Evolutionary conservation across 2,113 vertebrate genomes (phyloP).

Genomic region (Thunnus thynnus): DNA sequence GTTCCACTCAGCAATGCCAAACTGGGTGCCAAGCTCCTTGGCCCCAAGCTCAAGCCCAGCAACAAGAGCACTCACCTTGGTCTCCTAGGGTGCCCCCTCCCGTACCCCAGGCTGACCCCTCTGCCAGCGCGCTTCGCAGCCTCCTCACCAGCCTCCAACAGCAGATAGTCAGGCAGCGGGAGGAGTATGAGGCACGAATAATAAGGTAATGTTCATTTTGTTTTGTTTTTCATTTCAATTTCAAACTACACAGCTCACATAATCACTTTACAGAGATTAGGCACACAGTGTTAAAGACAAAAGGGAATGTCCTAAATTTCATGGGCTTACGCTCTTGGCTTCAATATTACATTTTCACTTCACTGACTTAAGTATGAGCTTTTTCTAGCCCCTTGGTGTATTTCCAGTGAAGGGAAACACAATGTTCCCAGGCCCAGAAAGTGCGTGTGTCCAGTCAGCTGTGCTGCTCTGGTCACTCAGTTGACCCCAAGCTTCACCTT

Average conservation of each 20-base stretch:
- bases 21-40: slow-evolving; percentile 31
- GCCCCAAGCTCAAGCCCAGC: slow-evolving; percentile 40
- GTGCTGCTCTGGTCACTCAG: slow-evolving; percentile 31
- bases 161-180: slow-evolving; percentile 84
- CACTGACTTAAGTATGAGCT: slow-evolving; percentile 10
- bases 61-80: slow-evolving; percentile 45
- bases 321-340: slow-evolving; percentile 3
- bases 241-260: background rate
- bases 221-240: background rate
- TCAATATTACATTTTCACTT: slow-evolving; percentile 9
- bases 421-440: slow-evolving; percentile 57
- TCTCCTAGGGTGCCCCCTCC: slow-evolving; percentile 73
- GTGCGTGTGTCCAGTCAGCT: slow-evolving; percentile 40
- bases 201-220: slow-evolving; percentile 75
- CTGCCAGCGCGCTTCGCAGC: slow-evolving; percentile 80
- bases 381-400: slow-evolving; percentile 8
- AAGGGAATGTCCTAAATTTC: background rate
- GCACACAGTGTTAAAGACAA: background rate
- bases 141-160: slow-evolving; percentile 79
- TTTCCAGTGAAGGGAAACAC: slow-evolving; percentile 39
- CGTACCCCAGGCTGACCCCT: slow-evolving; percentile 76
- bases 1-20: slow-evolving; percentile 22
- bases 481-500: slow-evolving; percentile 55
- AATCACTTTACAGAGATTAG: slow-evolving; percentile 11
- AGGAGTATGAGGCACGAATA: slow-evolving; percentile 80